Percentiles rank a stretch among this genome's conserved stretches.
These are phyloP conservation scores for Fragum sueziense DNA, from an alignment of 2,888 invertebrate species.

Conservation along the genomic window DNA sequence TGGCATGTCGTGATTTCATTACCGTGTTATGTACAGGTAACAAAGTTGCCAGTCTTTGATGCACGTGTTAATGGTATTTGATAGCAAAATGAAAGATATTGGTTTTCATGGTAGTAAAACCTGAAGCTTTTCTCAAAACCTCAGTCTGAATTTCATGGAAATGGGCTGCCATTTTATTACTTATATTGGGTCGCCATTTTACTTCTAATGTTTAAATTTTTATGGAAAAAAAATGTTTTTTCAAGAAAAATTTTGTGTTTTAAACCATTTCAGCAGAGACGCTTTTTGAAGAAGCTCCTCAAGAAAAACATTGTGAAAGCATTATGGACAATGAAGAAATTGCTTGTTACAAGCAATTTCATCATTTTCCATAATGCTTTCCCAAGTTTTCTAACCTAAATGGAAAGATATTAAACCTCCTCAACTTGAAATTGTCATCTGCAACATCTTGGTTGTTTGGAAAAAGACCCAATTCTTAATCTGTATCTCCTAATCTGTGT, in stretches of 20 bases:
- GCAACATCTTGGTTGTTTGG: no score
- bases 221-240: no score
- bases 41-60: constrained; percentile 27
- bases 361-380: no score
- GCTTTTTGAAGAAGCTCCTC: no score
- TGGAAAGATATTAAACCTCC: no score
- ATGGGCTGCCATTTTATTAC: no score
- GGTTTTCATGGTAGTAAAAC: background rate
- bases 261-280: background rate
- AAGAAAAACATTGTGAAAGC: background rate
- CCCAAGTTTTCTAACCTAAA: no score
- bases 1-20: constrained; percentile 24
- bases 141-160: background rate
- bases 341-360: no score
- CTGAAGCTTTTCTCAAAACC: background rate
- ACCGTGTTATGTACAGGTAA: constrained; percentile 22
- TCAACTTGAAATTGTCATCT: no score
- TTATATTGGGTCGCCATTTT: no score
- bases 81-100: constrained; percentile 17
- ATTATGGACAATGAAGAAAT: no score
- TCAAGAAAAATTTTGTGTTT: background rate
- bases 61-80: constrained; percentile 17
- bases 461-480: no score
- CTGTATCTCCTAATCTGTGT: background rate
- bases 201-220: background rate